phyloP scores from a whole-genome alignment of 30 jellyfish, hydroid and myxozoan species.

The Sanderia malayensis region DNA sequence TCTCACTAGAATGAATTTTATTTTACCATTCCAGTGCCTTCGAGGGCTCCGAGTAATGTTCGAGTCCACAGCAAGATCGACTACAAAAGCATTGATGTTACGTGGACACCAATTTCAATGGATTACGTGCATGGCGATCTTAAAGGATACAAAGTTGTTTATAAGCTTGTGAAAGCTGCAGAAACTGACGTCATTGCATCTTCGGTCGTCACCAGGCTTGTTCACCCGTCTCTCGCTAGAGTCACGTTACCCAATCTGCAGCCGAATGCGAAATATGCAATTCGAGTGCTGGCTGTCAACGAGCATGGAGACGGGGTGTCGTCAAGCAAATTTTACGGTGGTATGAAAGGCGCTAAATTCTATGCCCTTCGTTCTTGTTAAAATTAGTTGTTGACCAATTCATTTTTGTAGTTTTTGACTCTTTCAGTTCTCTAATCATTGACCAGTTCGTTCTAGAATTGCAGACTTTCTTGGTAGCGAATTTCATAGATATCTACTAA shows the following conservation, averaged over 20 bases:
- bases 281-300: constrained; percentile 21
- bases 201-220: background rate
- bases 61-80: background rate
- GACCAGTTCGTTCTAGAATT: no score
- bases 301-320: constrained; percentile 47
- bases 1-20: no score
- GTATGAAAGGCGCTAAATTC: no score
- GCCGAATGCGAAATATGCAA: constrained; percentile 11
- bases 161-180: background rate
- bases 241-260: constrained; percentile 4
- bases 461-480: no score
- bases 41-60: constrained; percentile 22
- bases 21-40: constrained; percentile 53
- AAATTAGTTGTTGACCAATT: no score
- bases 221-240: constrained; percentile 17
- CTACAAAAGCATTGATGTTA: background rate
- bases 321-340: constrained; percentile 15
- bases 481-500: no score
- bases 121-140: constrained; percentile 39
- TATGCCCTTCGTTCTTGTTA: no score
- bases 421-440: no score
- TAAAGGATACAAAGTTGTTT: constrained; percentile 26
- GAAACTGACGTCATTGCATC: background rate
- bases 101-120: constrained; percentile 12
- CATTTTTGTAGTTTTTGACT: no score